Evolutionary conservation across 2,113 vertebrate species (phyloP).

Genomic region (Austrofundulus limnaeus): DNA sequence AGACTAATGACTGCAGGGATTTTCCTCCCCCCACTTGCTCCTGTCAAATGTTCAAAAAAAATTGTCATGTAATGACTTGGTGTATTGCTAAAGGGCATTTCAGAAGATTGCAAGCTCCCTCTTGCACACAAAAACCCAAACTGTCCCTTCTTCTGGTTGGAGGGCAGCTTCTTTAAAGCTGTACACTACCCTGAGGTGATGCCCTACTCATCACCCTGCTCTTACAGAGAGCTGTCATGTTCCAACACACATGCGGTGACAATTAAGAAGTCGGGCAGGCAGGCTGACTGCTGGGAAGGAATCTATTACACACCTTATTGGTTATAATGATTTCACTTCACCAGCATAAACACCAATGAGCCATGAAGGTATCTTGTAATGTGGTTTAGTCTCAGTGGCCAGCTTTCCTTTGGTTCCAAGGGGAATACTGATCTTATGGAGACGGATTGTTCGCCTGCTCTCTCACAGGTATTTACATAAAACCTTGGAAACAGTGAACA

Average conservation of each 20-base stretch:
- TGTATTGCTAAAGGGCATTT: conserved; percentile 47
- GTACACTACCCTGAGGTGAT: conserved; percentile 34
- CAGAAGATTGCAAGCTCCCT: conserved; percentile 4
- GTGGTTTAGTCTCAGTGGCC: conserved; percentile 69
- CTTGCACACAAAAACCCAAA: conserved; percentile 22
- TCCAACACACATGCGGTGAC: conserved; percentile 51
- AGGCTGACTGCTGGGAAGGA: conserved; percentile 72
- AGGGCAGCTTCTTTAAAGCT: conserved; percentile 43
- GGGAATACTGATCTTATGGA: conserved; percentile 64
- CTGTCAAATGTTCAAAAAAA: conserved; percentile 22
- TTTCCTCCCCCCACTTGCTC: conserved; percentile 7
- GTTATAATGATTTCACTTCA: conserved; percentile 81
- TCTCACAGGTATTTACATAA: conserved; percentile 27
- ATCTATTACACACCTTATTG: conserved; percentile 85
- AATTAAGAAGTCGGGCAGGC: conserved; percentile 78
- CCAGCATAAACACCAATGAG: conserved; percentile 76
- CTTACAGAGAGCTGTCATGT: conserved; percentile 37
- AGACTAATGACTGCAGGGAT: conserved; percentile 23
- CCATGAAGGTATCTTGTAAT: conserved; percentile 75
- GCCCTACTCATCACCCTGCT: conserved; percentile 13
- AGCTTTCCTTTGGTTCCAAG: conserved; percentile 65
- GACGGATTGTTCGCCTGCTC: conserved; percentile 32
- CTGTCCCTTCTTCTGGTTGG: conserved; percentile 12
- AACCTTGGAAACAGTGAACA: conserved; percentile 23
- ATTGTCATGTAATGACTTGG: conserved; percentile 23